Evolutionary conservation across 2,113 vertebrate species (phyloP), one percentile per base, ranked within the genome.

Genomic region (Malurus alboscapulatus): DNA sequence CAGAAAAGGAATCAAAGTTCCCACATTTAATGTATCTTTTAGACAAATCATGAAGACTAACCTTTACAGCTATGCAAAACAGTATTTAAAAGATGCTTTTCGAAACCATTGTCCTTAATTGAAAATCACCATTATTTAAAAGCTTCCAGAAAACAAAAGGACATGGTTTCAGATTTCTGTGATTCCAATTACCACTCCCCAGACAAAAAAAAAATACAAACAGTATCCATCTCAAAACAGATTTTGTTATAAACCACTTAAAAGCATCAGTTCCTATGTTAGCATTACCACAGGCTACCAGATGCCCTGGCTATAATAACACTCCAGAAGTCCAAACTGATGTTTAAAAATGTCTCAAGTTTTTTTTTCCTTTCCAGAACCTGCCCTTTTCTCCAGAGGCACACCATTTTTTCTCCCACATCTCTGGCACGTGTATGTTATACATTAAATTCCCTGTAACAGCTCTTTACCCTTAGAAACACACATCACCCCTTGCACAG

Each of bases 351-450:
- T 9, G 26, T 27, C 34, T 32, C 5, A 27, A 54, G 27, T 71
- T 42, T 4, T 68, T 2, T 58, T 40, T 34, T 45, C n/a, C 50
- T 72, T 59, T 26, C 32, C 30, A 47, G 42, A 72, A 34, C 14
- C 3, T 50, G 55, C 19, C 44, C 26, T 12, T 12, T 81, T 55
- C 44, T 48, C n/a, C 69, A 81, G 25, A 81, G 14, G 44, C 32
- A 42, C 7, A 10, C 2, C 9, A 13, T 19, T 29, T 51, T 32
- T 34, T 16, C 57, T 51, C 25, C 36, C 0, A 0, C 25, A 42
- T 45, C 27, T 66, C 40, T 27, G 26, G 20, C 30, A 29, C 0
- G 12, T 9, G 0, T 5, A 27, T 0, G 0, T 51, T 12, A 22
- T 0, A 47, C 1, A 1, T 12, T 26, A 30, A 51, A 82, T 30